Conservation (phyloP, 92 coral and sea anemone genomes). For the Meandrina meandrites region DNA sequence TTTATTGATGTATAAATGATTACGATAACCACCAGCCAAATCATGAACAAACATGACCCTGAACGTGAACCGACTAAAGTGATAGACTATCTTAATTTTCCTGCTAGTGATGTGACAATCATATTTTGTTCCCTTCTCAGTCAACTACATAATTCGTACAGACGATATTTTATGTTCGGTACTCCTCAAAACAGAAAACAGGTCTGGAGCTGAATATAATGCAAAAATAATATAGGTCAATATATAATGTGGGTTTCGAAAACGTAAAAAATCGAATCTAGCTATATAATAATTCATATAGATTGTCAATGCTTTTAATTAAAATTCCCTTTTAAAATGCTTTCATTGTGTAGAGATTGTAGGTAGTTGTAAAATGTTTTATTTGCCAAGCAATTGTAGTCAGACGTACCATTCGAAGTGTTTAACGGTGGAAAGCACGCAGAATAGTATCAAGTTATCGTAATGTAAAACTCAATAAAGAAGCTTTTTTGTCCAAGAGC, state of each 20-base stretch:
- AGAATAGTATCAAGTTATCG: neutral
- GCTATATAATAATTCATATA: neutral
- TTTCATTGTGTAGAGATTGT: neutral
- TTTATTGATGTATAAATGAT: too few relatives aligned
- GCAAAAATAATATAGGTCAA: too few relatives aligned
- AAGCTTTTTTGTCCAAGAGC: neutral
- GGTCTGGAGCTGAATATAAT: too few relatives aligned
- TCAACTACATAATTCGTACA: neutral
- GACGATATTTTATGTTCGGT: too few relatives aligned
- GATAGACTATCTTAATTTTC: too few relatives aligned
- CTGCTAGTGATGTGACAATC: neutral
- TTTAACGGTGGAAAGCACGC: neutral
- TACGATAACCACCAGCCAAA: too few relatives aligned
- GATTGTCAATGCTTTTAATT: neutral
- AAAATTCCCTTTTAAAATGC: neutral
- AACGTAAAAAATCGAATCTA: neutral
- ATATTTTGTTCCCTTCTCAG: neutral
- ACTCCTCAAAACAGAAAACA: too few relatives aligned
- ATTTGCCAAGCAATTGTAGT: neutral
- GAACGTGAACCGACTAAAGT: too few relatives aligned
- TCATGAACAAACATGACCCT: too few relatives aligned
- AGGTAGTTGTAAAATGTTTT: neutral
- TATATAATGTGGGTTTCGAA: neutral
- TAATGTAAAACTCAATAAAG: neutral
- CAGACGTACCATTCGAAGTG: neutral